Evolutionary conservation across 2,797 vertebrate species (phyloP), one percentile per base, ranked within the genome.

Genomic region (Liparis tanakae): DNA sequence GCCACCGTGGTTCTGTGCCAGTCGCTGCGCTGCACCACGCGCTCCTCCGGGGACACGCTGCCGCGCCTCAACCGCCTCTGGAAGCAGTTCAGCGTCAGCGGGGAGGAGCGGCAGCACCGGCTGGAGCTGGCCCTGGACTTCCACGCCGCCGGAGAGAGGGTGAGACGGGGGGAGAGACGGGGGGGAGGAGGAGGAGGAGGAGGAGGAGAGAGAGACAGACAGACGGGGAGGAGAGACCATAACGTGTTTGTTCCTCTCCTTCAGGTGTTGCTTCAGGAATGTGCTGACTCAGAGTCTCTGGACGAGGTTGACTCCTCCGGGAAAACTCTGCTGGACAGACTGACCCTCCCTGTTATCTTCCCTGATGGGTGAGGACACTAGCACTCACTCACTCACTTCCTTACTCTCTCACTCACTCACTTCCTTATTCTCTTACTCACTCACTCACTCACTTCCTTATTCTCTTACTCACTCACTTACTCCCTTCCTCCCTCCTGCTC

Each of bases 1-100:
- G 98, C 98, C 39, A 99, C 98, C 0, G 97, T 99, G 20, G 97
- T 99, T 55, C 91, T 99, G 14, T 99, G 98, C 78, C 97, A 99
- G 90, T 99, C 98, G 64, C 91, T 99, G 87, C 93, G 98, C 75
- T 99, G 97, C 54, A 96, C 97, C 25, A 98, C 97, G 0, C 95
- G 97, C 41, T 99, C 97, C 2, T 99, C 98, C 0, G 98, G 98
- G 17, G 98, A 99, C 86, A 99, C 98, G 0, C 95, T 99, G 81
- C 98, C 98, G 6, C 94, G 97, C 9, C 94, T 99, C 80, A 99
- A 98, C 91, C 94, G 98, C 61, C 96, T 98, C 25, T 99, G 98
- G 98, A 99, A 99, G 74, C 98, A 99, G 90, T 99, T 99, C 85
- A 96, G 95, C 9, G 88, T 98, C 88, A 96, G 96, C 5, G 95